phyloP scores from a whole-genome alignment of 2,888 invertebrate species.

The Eledona agricola region DNA sequence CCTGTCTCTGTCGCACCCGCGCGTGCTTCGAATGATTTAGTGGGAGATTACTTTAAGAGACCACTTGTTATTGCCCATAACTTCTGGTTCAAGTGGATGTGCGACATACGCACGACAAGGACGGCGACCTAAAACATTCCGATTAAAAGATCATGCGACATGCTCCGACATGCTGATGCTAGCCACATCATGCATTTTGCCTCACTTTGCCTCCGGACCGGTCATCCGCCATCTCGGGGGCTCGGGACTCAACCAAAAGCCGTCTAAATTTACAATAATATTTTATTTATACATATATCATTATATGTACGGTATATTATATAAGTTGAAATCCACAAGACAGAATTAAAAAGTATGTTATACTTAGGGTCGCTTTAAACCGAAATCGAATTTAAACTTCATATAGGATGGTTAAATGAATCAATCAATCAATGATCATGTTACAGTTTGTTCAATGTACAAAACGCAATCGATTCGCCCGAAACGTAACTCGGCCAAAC shows the following conservation, averaged over 20 bases:
- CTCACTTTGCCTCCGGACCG: no score
- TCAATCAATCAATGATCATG: constrained; percentile 56
- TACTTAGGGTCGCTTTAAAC: constrained; percentile 45
- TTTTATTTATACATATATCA: constrained; percentile 64
- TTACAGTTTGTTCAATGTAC: constrained; percentile 53
- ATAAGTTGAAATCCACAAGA: constrained; percentile 64
- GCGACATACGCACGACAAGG: constrained; percentile 48
- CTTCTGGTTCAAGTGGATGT: constrained; percentile 61
- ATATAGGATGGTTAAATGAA: constrained; percentile 53
- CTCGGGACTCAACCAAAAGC: constrained; percentile 13
- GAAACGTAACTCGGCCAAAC: constrained; percentile 52
- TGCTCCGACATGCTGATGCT: no score
- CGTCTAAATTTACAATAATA: constrained; percentile 61
- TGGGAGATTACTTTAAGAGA: constrained; percentile 63
- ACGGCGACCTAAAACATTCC: no score
- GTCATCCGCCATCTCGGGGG: constrained; percentile 68
- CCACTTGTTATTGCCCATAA: constrained; percentile 64
- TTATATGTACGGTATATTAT: constrained; percentile 62
- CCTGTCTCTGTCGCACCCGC: constrained; percentile 49
- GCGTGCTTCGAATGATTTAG: constrained; percentile 62
- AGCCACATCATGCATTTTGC: no score
- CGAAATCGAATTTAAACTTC: constrained; percentile 57
- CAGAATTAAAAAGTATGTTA: constrained; percentile 58
- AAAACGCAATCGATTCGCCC: constrained; percentile 49
- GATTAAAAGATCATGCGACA: no score